phyloP scores from a whole-genome alignment of 2,888 invertebrate genomes.

The Conops quadrifasciatus region DNA sequence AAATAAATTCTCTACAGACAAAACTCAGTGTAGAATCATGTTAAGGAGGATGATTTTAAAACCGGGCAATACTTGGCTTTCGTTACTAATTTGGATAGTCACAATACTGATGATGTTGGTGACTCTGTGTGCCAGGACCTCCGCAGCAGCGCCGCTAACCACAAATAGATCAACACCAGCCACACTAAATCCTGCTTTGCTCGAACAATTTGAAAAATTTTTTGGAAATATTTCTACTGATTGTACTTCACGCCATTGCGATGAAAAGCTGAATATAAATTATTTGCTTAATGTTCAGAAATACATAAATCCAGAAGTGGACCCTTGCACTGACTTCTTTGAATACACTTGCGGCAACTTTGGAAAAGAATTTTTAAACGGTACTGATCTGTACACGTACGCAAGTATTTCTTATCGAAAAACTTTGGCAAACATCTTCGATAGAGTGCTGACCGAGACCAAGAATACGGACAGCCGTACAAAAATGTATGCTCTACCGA shows the following conservation, averaged over 20 bases:
- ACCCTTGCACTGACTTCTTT: slow-evolving; percentile 55
- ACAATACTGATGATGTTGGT: too few relatives aligned
- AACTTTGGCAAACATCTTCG: slow-evolving; percentile 39
- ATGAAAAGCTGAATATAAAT: slow-evolving; percentile 46
- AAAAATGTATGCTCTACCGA: slow-evolving; percentile 40
- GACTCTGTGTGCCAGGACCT: too few relatives aligned
- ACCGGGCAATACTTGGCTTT: too few relatives aligned
- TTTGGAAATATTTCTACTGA: slow-evolving; percentile 45
- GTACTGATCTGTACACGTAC: background rate
- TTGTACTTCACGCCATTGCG: slow-evolving; percentile 48
- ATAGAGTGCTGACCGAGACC: slow-evolving; percentile 34
- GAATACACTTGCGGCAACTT: slow-evolving; percentile 55
- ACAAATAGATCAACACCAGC: too few relatives aligned
- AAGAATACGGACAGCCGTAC: background rate
- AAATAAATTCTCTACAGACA: too few relatives aligned
- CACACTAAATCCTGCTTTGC: too few relatives aligned
- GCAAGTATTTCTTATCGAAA: background rate
- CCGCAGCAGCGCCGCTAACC: too few relatives aligned
- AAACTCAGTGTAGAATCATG: too few relatives aligned
- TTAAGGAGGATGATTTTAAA: too few relatives aligned
- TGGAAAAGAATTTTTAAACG: slow-evolving; percentile 37
- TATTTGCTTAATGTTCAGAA: slow-evolving; percentile 49
- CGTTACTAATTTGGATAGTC: too few relatives aligned
- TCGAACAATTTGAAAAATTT: slow-evolving; percentile 34
- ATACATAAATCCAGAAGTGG: slow-evolving; percentile 47